Evolutionary conservation across 2,797 vertebrate genomes (phyloP).

Genomic region (Babyrousa celebensis): DNA sequence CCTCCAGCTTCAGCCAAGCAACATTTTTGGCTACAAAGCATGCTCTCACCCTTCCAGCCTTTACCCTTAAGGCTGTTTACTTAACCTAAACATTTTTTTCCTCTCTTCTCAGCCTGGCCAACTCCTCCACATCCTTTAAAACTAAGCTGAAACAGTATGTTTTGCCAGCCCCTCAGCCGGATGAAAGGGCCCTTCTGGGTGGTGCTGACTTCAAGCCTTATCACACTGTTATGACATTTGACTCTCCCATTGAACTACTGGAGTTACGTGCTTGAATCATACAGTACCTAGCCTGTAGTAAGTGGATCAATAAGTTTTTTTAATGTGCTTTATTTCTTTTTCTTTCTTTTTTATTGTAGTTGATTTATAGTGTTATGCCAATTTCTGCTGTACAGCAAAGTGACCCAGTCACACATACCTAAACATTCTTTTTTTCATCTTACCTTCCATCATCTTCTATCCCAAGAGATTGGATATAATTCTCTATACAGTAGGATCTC

Average conservation of each 20-base stretch:
- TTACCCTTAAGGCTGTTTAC: background rate
- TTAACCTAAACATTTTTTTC: slow-evolving; percentile 25
- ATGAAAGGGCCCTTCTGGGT: background rate
- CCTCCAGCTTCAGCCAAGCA: background rate
- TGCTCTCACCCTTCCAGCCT: background rate
- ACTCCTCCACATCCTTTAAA: background rate
- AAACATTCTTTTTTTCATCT: no score
- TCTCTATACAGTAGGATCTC: no score
- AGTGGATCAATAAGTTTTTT: background rate
- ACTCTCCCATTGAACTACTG: background rate
- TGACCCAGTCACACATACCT: no score
- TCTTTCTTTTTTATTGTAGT: no score
- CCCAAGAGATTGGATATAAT: no score
- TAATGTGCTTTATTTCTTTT: no score
- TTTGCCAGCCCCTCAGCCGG: background rate
- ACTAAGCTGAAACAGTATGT: background rate
- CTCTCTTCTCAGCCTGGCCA: background rate
- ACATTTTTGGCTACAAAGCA: background rate
- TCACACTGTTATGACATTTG: background rate
- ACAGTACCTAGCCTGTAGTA: background rate
- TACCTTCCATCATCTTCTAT: no score
- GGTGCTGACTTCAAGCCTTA: background rate
- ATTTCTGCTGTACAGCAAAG: no score
- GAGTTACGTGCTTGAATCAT: background rate
- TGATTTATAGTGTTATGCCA: no score